Evolutionary conservation across 2,797 vertebrate species (phyloP), one percentile per base, ranked within the genome.

Genomic region (Brachyalestes nurse): DNA sequence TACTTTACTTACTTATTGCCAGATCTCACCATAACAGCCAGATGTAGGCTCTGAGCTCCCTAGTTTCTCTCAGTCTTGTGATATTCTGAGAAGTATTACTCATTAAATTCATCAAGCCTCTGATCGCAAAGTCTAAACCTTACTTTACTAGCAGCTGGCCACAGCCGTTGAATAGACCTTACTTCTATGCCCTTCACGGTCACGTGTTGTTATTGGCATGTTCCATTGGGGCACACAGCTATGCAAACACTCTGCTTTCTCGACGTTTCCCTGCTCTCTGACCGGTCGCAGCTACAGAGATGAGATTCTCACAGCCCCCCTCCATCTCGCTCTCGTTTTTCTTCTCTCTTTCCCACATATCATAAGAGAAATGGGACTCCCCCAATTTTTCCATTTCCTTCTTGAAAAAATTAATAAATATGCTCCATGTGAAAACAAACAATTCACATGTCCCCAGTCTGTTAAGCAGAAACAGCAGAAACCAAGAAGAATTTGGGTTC

Each of bases 331-430:
- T 53, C 61, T 19, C 34, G 7, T 51, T 79, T 25, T 51, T 21
- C 58, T 23, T 75, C 77, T 75, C 80, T 75, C 67, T 72, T 89
- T 91, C 91, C 89, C 90, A 89, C 89, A 82, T 87, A 87, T 83
- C 79, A 78, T 86, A 86, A 85, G 85, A 82, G 86, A 88, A 90
- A 88, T 87, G 86, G 62, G 65, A 47, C 76, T 72, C 84, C 73
- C 66, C 61, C 23, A 76, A 77, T 84, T 90, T 91, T 90, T 90
- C 86, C 90, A 90, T 90, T 91, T 90, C 87, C 90, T 90, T 87
- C 60, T 8, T 87, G 17, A 79, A 79, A 87, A 90, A 75, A 60
- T 85, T 90, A 92, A 91, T 89, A 91, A 88, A 90, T 86, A 85
- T 71, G 47, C 75, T 72, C 58, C 45, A 73, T 21, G 73, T 57